phyloP scores from a whole-genome alignment of 2,797 vertebrate genomes.

The Acestrorhynchus altus region DNA sequence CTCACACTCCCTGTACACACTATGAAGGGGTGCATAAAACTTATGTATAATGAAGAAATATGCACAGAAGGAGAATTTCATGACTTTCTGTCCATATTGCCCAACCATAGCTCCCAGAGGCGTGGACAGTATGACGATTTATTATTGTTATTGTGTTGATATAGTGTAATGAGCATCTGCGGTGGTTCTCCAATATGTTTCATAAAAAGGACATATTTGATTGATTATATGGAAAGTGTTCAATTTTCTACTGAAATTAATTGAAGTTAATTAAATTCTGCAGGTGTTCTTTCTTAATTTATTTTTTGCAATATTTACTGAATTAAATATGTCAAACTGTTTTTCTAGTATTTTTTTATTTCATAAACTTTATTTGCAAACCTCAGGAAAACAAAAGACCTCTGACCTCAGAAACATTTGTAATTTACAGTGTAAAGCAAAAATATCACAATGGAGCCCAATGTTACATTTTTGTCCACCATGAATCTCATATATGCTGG shows the following conservation, averaged over 20 bases:
- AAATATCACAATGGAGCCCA: background rate
- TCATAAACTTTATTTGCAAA: background rate
- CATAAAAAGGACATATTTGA: background rate
- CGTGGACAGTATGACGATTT: background rate
- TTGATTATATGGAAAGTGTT: background rate
- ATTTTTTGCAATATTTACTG: background rate
- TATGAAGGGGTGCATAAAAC: too few species aligned
- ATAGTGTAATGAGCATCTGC: background rate
- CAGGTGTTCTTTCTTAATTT: too few species aligned
- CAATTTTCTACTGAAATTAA: too few species aligned
- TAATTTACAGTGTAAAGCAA: background rate
- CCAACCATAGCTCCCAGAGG: background rate
- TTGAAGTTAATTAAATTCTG: too few species aligned
- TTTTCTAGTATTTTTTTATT: too few species aligned
- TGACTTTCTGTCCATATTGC: too few species aligned
- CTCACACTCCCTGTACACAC: too few species aligned
- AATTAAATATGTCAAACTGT: too few species aligned
- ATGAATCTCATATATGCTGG: constrained; percentile 18
- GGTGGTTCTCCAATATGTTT: background rate
- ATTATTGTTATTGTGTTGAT: too few species aligned
- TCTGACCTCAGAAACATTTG: too few species aligned
- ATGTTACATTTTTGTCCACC: background rate
- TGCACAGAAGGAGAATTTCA: too few species aligned
- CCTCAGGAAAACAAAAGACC: background rate
- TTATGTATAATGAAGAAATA: too few species aligned